Percentiles rank a stretch among this genome's conserved stretches.
Evolutionary conservation across 2,113 vertebrate species (phyloP).

Genomic region (Columbina picui): DNA sequence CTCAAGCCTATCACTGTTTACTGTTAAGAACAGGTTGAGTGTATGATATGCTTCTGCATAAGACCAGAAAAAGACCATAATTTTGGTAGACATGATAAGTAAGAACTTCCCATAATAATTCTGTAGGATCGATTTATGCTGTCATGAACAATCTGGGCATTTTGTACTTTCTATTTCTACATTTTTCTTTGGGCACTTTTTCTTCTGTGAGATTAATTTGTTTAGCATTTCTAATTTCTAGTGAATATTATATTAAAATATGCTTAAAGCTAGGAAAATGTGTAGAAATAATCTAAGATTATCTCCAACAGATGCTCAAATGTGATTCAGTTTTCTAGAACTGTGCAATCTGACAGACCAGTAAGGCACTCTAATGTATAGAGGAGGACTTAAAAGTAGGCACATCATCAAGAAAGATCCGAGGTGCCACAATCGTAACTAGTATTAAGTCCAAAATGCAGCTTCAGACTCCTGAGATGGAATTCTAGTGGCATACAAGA

Average conservation of each 20-base stretch:
- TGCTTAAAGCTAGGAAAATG: background rate
- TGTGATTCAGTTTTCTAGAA: background rate
- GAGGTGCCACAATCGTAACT: background rate
- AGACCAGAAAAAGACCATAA: background rate
- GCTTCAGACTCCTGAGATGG: background rate
- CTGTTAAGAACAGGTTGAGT: background rate
- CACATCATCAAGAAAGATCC: background rate
- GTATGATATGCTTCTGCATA: background rate
- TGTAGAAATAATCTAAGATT: background rate
- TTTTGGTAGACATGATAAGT: background rate
- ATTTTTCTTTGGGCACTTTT: background rate
- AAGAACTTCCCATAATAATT: background rate
- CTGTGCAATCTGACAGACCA: background rate
- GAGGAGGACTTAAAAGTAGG: background rate
- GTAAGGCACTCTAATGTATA: background rate
- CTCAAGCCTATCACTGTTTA: background rate
- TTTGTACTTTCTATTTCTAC: background rate
- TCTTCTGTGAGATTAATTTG: background rate
- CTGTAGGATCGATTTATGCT: background rate
- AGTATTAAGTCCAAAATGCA: background rate
- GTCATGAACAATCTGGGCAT: background rate
- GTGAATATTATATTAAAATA: background rate
- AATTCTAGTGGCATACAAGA: background rate
- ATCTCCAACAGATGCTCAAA: background rate
- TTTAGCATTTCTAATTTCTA: conserved; percentile 14